Evolutionary conservation across 2,113 vertebrate species (phyloP), one percentile per base, ranked within the genome.

Genomic region (Cervus canadensis): DNA sequence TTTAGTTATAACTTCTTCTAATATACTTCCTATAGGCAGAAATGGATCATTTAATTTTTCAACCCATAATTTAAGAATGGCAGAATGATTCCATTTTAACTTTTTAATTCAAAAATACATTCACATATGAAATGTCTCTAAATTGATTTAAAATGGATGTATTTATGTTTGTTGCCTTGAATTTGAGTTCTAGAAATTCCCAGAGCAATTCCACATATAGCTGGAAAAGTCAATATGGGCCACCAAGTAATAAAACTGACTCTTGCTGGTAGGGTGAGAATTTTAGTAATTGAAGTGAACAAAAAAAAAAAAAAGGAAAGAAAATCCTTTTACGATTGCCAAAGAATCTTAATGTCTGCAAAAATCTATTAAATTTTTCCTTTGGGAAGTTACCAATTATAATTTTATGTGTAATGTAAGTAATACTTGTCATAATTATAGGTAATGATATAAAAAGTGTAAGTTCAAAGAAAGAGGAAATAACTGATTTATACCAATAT

Each of bases 151-250:
- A 16, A 17, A 50, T 64, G n/a, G 82, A 23, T 52, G 10, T 79
- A 62, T 50, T 83, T 91, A 83, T 67, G 36, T 82, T 92, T 76
- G 67, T 84, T 96, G 48, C 28, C 15, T 94, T 92, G 56, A 62
- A 43, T 93, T 94, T 94, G 36, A 92, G 78, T 96, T 92, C 30
- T 92, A 83, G 71, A 90, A 95, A 79, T 92, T 87, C 30, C 48
- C 84, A 71, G 83, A 93, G 62, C 33, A 95, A 59, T 3, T 60
- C 25, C 10, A 67, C 7, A 83, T 82, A 78, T 40, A 81, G 23
- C 60, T 92, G 25, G 54, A 91, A 96, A 89, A 94, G 23, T 96
- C 23, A 40, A 12, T 45, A 45, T 50, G n/a, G 5, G 21, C 19
- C 33, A 91, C 81, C 19, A 89, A 71, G 8, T 56, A 84, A 78